Evolutionary conservation across 2,888 invertebrate genomes (phyloP).

Genomic region (Adela reaumurella): DNA sequence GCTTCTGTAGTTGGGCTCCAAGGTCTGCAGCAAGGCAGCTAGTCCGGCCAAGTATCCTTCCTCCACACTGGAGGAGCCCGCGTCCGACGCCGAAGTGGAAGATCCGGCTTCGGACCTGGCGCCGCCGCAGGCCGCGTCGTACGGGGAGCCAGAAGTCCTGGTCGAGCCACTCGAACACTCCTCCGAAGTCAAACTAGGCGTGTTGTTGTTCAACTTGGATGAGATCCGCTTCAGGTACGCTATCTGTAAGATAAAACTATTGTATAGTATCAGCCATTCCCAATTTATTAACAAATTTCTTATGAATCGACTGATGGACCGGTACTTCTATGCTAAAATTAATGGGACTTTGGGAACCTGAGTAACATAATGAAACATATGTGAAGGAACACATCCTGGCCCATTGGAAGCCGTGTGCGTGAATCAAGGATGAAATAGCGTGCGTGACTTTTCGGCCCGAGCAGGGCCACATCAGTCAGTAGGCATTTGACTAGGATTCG

Average conservation of each 20-base stretch:
- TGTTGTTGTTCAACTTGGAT: conserved; percentile 44
- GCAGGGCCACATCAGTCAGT: no score
- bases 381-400: no score
- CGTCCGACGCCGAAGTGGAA: conserved; percentile 15
- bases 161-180: conserved; percentile 25
- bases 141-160: conserved; percentile 12
- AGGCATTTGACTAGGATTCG: no score
- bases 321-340: no score
- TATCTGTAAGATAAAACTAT: conserved; percentile 26
- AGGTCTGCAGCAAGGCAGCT: conserved; percentile 30
- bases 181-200: conserved; percentile 28
- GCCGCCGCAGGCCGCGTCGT: neutral
- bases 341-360: no score
- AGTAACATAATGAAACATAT: no score
- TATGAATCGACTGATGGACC: no score
- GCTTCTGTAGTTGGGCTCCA: conserved; percentile 35
- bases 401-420: no score
- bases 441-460: no score
- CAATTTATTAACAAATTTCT: no score
- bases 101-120: neutral
- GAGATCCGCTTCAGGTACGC: conserved; percentile 38
- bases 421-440: no score
- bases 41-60: conserved; percentile 26
- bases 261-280: no score
- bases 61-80: conserved; percentile 18